Percentiles rank a stretch among this genome's conserved stretches.
Evolutionary conservation across 2,797 vertebrate genomes (phyloP).

Genomic region (Tokudaia muenninki): DNA sequence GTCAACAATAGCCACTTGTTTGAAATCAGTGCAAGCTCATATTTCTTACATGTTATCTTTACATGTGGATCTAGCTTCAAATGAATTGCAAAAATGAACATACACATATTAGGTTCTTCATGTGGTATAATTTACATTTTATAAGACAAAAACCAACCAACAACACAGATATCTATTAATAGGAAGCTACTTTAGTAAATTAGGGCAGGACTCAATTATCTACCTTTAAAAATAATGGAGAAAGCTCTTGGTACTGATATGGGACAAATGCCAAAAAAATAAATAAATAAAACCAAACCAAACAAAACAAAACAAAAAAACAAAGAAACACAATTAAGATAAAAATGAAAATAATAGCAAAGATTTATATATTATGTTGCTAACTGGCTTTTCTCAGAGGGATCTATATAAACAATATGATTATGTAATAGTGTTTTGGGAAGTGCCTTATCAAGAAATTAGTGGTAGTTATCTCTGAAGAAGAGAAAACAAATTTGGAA

Average conservation of each 20-base stretch:
- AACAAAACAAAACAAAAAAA: too few species aligned
- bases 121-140: neutral
- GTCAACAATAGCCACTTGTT: neutral
- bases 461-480: neutral
- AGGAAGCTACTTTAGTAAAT: slow-evolving; percentile 37
- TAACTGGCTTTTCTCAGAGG: slow-evolving; percentile 2
- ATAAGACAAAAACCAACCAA: slow-evolving; percentile 46
- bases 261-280: neutral
- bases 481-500: neutral
- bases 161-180: slow-evolving; percentile 34
- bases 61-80: neutral
- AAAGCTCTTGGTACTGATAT: slow-evolving; percentile 16
- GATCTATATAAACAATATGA: neutral
- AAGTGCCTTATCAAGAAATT: neutral
- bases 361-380: neutral
- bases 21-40: neutral
- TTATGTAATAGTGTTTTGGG: slow-evolving; percentile 13
- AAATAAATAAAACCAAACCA: too few species aligned
- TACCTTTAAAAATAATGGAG: neutral
- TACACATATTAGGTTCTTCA: neutral
- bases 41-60: neutral
- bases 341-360: neutral
- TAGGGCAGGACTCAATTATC: neutral
- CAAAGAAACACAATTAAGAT: neutral
- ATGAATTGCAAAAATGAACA: slow-evolving; percentile 25